A percentile compares a stretch with the other conserved stretches of the same genome.
Conservation (phyloP, 2,797 vertebrate species). For the Luscinia megarhynchos region DNA sequence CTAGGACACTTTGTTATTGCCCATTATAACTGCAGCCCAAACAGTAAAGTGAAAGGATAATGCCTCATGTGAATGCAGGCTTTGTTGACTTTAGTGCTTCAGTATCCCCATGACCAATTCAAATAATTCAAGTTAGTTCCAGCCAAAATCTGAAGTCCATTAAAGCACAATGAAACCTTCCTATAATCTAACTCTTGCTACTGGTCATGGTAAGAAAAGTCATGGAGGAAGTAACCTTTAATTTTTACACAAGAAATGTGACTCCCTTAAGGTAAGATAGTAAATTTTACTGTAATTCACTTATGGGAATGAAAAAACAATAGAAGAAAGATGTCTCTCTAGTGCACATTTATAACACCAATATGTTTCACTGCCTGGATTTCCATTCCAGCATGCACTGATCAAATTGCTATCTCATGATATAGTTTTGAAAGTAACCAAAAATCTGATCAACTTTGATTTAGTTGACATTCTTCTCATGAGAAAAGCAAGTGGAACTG, state of each 20-base stretch:
- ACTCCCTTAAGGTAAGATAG: slow-evolving; percentile 26
- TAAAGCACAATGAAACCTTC: neutral
- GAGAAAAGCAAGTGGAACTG: slow-evolving; percentile 24
- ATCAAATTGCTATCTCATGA: slow-evolving; percentile 53
- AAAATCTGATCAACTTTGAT: slow-evolving; percentile 57
- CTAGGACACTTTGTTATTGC: neutral
- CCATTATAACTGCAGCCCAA: neutral
- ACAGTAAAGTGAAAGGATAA: neutral
- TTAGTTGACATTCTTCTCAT: slow-evolving; percentile 46
- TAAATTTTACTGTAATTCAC: slow-evolving; percentile 44
- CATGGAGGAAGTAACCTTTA: neutral
- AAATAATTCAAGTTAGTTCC: neutral
- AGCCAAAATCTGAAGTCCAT: neutral
- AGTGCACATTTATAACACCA: slow-evolving; percentile 42
- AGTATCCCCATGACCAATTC: neutral
- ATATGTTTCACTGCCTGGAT: slow-evolving; percentile 2
- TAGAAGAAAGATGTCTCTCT: slow-evolving; percentile 34
- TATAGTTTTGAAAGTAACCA: slow-evolving; percentile 48
- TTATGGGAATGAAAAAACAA: slow-evolving; percentile 29
- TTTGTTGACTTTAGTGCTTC: neutral
- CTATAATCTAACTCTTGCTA: slow-evolving; percentile 1
- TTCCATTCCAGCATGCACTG: slow-evolving; percentile 18
- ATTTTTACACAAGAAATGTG: slow-evolving; percentile 46
- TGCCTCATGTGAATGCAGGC: neutral
- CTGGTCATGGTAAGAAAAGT: neutral